Conservation (phyloP, 2,797 vertebrate genomes). For the Petrocephalus sullivani region DNA sequence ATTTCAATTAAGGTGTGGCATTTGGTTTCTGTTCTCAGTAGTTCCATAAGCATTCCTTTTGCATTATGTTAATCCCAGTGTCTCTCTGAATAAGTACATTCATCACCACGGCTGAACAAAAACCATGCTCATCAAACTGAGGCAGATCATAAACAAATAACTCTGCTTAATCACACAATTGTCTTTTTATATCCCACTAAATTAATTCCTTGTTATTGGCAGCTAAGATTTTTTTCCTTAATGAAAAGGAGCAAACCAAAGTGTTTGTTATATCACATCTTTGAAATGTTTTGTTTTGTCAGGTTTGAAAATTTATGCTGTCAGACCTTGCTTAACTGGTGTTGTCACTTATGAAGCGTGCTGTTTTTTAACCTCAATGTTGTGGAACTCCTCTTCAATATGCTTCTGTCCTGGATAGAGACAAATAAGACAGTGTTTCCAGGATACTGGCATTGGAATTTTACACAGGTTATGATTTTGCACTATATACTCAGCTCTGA, state of each 20-base stretch:
- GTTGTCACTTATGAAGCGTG: background rate
- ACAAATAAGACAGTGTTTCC: background rate
- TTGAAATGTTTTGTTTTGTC: background rate
- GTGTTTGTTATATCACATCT: background rate
- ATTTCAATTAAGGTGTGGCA: background rate
- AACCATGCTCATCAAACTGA: background rate
- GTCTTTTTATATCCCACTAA: background rate
- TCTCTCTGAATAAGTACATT: background rate
- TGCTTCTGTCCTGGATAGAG: background rate
- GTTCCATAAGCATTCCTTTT: background rate
- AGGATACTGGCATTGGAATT: background rate
- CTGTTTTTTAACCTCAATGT: background rate
- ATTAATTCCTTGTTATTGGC: background rate
- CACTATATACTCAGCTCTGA: conserved; percentile 1
- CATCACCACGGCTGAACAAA: background rate
- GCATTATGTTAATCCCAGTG: background rate
- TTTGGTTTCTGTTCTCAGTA: background rate
- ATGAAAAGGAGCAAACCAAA: background rate
- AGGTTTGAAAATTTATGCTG: background rate
- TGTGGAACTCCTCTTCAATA: background rate
- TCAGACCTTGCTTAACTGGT: background rate
- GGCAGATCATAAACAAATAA: background rate
- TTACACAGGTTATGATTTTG: background rate
- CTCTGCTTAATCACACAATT: background rate
- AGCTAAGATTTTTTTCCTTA: background rate